A percentile compares a stretch with the other conserved stretches of the same genome.
Conservation (phyloP, 2,888 invertebrate species). For the Tipula unca region DNA sequence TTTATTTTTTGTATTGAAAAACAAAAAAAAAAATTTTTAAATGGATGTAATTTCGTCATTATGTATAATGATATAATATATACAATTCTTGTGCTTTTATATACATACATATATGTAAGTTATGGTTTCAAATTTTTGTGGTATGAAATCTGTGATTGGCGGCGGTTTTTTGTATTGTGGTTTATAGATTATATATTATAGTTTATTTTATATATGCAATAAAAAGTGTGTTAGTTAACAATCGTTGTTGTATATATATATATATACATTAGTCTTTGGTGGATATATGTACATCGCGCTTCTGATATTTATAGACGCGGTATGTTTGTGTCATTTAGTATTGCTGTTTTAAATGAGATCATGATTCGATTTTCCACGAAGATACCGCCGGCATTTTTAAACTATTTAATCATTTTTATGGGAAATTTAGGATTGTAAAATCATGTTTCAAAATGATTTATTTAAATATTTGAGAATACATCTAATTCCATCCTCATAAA, state of each 20-base stretch:
- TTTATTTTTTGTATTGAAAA: not conserved
- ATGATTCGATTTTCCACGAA: not conserved
- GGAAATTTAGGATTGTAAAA: too few relatives aligned
- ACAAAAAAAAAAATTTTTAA: not conserved
- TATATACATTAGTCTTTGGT: not conserved
- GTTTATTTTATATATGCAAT: not conserved
- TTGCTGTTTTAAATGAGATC: not conserved
- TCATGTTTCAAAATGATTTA: too few relatives aligned
- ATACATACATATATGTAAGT: too few relatives aligned
- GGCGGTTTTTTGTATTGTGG: not conserved
- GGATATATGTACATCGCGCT: not conserved
- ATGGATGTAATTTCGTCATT: not conserved
- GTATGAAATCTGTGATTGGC: not conserved
- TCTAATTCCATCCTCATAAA: too few relatives aligned
- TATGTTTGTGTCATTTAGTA: not conserved
- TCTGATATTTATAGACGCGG: not conserved
- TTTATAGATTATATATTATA: not conserved
- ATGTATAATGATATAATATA: not conserved
- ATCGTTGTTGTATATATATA: not conserved
- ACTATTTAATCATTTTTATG: not conserved
- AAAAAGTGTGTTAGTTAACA: not conserved
- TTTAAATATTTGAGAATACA: too few relatives aligned
- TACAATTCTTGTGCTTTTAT: not conserved
- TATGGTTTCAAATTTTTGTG: not conserved
- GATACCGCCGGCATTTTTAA: not conserved